These are phyloP conservation scores for Callipepla californica DNA, from an alignment of 2,113 vertebrate species.

Conservation along the genomic window DNA sequence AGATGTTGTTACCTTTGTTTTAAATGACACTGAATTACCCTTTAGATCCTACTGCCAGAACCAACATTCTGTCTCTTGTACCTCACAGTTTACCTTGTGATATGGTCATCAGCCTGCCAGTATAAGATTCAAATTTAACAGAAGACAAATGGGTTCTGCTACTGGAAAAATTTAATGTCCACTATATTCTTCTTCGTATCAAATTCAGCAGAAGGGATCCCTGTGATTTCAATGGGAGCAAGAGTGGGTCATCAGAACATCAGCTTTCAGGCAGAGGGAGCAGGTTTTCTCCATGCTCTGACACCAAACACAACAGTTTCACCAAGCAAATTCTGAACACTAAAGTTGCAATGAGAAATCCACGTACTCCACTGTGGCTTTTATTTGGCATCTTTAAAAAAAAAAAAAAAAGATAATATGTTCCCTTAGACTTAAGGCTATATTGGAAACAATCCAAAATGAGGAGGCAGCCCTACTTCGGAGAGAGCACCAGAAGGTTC, in stretches of 20 bases:
- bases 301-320: not conserved
- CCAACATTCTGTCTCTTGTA: not conserved
- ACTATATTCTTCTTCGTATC: not conserved
- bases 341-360: not conserved
- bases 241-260: not conserved
- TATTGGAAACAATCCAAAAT: not conserved
- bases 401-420: too few relatives aligned
- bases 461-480: not conserved
- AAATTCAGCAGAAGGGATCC: not conserved
- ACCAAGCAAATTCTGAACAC: not conserved
- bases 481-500: not conserved
- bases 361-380: not conserved
- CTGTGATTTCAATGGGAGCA: not conserved
- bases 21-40: not conserved
- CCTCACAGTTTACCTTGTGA: not conserved
- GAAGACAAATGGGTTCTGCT: not conserved
- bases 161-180: not conserved
- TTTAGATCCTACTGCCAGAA: conserved; percentile 16
- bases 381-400: not conserved
- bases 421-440: not conserved
- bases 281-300: not conserved
- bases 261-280: not conserved
- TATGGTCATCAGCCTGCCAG: not conserved
- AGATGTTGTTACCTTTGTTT: not conserved
- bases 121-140: not conserved